Conservation (phyloP, 2,888 invertebrate genomes). For the Rhagophthalmus giganteus region DNA sequence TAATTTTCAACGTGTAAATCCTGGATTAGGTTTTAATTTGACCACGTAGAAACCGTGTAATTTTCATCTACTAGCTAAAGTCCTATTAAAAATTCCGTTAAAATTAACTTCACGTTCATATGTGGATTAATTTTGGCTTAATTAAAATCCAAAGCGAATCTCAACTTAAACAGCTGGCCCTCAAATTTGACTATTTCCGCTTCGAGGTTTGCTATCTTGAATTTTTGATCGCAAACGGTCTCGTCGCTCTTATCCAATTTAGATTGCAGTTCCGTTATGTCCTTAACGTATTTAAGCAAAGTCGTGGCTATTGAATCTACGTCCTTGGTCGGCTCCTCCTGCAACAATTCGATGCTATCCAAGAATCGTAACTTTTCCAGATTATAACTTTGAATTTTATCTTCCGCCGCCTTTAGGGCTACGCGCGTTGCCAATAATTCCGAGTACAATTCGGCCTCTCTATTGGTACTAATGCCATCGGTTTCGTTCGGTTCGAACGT, state of each 20-base stretch:
- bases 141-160: no score
- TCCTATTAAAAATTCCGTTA: no score
- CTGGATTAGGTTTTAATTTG: no score
- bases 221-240: conserved; percentile 33
- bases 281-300: conserved; percentile 37
- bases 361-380: conserved; percentile 43
- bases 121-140: no score
- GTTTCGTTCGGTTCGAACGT: conserved; percentile 10
- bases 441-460: conserved; percentile 44
- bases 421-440: conserved; percentile 43
- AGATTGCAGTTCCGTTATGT: conserved; percentile 31
- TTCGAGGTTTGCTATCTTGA: conserved; percentile 41
- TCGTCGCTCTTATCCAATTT: conserved; percentile 29
- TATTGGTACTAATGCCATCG: conserved; percentile 30
- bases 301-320: no score
- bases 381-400: conserved; percentile 42
- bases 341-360: conserved; percentile 37
- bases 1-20: no score
- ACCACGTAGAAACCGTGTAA: no score
- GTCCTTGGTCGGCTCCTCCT: no score
- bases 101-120: no score
- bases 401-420: conserved; percentile 43
- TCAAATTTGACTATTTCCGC: conserved; percentile 44
- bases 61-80: no score
- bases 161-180: no score